Base-by-base conservation (phyloP, 2,113 vertebrate species). In the Hemibagrus wyckioides region DNA sequence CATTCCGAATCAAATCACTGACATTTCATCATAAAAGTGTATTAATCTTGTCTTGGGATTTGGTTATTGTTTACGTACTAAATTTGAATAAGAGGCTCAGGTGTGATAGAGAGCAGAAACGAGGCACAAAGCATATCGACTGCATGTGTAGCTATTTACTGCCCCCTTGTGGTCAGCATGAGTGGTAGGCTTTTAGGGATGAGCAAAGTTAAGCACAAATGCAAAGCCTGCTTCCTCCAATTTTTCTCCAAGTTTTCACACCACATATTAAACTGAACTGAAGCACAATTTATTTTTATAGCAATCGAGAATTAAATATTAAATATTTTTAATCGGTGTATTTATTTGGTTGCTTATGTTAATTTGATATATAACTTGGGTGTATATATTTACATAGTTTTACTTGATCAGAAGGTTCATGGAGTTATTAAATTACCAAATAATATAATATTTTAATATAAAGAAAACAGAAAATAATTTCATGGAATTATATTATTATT, bases 161-260 rank as follows among this genome's bases (percentile, higher is more conserved):
- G 81, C 86, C 57, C 65, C 41, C 86, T 83, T 10, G 56, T 83
- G 86, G 81, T 41, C 21, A 25, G 28, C 0, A 50, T n/a, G 21
- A 81, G 67, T 25, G 23, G 44, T 36, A 52, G 73, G n/a, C 56
- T 85, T 50, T 9, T 14, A 2, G 11, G 0, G 17, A 23, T 65
- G n/a, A 63, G 59, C 1, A 39, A 10, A 23, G 36, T 41, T 23
- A 73, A 41, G 36, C 69, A 73, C 36, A 57, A 25, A 23, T 39
- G n/a, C 15, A 56, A 54, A 56, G 7, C 33, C 61, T 39, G 33
- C 6, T 39, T 39, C 19, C 63, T 19, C 14, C n/a, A 30, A 21
- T 39, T 36, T 39, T 39, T 7, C 6, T 39, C 63, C 30, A 25
- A 2, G 25, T 0, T 17, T 1, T 0, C 21, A 13, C 21, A 3